Percentiles rank a stretch among this genome's conserved stretches.
These are phyloP conservation scores for Stigmatopora nigra DNA, from an alignment of 2,113 vertebrate genomes.

Conservation along the genomic window DNA sequence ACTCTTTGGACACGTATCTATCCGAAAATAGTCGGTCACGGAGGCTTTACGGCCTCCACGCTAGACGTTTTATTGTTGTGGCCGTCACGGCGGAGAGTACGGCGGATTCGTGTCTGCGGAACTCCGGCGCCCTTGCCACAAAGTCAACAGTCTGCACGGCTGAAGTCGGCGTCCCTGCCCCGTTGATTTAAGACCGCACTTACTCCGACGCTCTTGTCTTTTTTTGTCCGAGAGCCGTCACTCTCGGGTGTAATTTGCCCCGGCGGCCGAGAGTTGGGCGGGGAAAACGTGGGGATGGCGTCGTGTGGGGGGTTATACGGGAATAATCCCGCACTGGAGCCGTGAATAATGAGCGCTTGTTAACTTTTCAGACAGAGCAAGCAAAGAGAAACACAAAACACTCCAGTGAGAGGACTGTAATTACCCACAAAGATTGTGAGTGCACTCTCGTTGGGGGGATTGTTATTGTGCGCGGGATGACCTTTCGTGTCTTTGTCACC, in stretches of 20 bases:
- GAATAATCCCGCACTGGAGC: constrained; percentile 57
- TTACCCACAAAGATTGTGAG: constrained; percentile 70
- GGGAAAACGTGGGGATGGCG: not conserved
- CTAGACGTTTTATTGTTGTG: constrained; percentile 52
- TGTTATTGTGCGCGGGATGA: constrained; percentile 70
- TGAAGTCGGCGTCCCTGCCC: constrained; percentile 60
- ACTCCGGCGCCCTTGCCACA: constrained; percentile 63
- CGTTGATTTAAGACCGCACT: constrained; percentile 69
- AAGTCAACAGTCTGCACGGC: constrained; percentile 70
- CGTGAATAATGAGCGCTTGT: constrained; percentile 76
- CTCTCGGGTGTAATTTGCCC: constrained; percentile 72
- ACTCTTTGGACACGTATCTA: constrained; percentile 35
- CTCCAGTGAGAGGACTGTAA: constrained; percentile 72
- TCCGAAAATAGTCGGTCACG: constrained; percentile 40
- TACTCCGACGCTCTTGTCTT: constrained; percentile 58
- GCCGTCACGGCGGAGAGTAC: constrained; percentile 29
- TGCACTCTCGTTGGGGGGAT: constrained; percentile 68
- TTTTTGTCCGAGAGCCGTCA: constrained; percentile 71
- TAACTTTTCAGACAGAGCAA: constrained; percentile 73
- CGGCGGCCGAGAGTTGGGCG: constrained; percentile 20
- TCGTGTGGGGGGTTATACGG: not conserved
- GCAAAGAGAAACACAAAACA: constrained; percentile 75
- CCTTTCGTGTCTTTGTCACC: constrained; percentile 70
- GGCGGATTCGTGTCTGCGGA: constrained; percentile 50
- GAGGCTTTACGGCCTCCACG: constrained; percentile 43